These are phyloP conservation scores for Corvus moneduloides DNA, from an alignment of 2,113 vertebrate genomes.

Conservation along the genomic window DNA sequence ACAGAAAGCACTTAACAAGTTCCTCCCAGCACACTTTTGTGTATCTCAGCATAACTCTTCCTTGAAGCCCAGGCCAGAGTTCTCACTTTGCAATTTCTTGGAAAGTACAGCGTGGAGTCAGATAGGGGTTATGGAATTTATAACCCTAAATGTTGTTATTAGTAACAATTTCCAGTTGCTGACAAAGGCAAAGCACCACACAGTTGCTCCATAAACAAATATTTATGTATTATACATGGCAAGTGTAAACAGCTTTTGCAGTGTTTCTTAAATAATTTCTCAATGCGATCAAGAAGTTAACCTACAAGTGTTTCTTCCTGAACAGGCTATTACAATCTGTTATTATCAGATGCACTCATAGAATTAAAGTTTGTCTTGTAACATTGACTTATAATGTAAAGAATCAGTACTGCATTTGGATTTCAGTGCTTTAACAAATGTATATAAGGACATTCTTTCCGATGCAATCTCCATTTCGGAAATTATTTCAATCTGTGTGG, in stretches of 20 bases:
- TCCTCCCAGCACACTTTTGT: constrained; percentile 30
- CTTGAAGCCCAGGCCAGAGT: constrained; percentile 45
- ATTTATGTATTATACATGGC: constrained; percentile 47
- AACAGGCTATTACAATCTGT: constrained; percentile 7
- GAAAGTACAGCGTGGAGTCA: constrained; percentile 50
- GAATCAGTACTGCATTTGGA: neutral
- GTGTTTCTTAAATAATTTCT: constrained; percentile 64
- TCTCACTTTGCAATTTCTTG: constrained; percentile 58
- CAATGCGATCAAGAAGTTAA: constrained; percentile 48
- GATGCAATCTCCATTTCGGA: neutral
- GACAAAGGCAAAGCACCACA: constrained; percentile 52
- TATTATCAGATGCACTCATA: neutral
- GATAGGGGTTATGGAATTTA: constrained; percentile 49
- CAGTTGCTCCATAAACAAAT: constrained; percentile 66
- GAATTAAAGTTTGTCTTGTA: neutral
- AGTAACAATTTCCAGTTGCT: constrained; percentile 57
- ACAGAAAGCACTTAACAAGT: neutral
- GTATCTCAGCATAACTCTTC: constrained; percentile 42
- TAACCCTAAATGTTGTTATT: constrained; percentile 38
- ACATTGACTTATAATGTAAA: constrained; percentile 30
- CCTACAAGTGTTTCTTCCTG: constrained; percentile 64
- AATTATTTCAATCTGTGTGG: constrained; percentile 47
- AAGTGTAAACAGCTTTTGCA: constrained; percentile 55
- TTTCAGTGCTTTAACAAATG: constrained; percentile 16
- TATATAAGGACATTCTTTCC: neutral